Evolutionary conservation across 2,888 invertebrate species (phyloP).

Genomic region (Crepidodera aurea): DNA sequence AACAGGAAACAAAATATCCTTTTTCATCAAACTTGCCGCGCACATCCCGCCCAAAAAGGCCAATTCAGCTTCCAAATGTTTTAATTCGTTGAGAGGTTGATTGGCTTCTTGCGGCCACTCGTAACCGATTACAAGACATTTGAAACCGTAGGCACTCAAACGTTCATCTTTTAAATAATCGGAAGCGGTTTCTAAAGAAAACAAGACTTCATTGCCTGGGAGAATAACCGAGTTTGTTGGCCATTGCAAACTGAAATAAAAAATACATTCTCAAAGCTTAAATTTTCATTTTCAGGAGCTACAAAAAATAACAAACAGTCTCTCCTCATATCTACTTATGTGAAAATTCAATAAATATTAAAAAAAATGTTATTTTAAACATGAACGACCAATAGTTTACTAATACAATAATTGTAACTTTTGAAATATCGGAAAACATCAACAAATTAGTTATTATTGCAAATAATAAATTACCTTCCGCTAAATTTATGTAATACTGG

Average conservation of each 20-base stretch:
- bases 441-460: background rate
- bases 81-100: conserved; percentile 64
- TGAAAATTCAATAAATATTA: no score
- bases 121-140: conserved; percentile 81
- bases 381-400: no score
- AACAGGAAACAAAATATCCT: conserved; percentile 75
- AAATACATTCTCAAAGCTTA: no score
- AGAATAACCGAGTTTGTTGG: conserved; percentile 85
- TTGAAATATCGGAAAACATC: no score
- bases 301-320: no score
- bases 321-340: no score
- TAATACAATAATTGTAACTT: no score
- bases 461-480: conserved; percentile 60
- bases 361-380: no score
- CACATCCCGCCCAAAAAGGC: conserved; percentile 91
- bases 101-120: conserved; percentile 73
- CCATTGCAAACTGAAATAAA: conserved; percentile 73
- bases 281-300: no score
- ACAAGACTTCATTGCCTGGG: conserved; percentile 93
- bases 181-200: conserved; percentile 94
- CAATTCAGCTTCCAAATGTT: conserved; percentile 87
- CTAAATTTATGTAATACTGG: conserved; percentile 73
- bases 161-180: conserved; percentile 93
- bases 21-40: conserved; percentile 87
- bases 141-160: conserved; percentile 80